phyloP scores from a whole-genome alignment of 23 tunicate species.

The Ciona savignyi region DNA sequence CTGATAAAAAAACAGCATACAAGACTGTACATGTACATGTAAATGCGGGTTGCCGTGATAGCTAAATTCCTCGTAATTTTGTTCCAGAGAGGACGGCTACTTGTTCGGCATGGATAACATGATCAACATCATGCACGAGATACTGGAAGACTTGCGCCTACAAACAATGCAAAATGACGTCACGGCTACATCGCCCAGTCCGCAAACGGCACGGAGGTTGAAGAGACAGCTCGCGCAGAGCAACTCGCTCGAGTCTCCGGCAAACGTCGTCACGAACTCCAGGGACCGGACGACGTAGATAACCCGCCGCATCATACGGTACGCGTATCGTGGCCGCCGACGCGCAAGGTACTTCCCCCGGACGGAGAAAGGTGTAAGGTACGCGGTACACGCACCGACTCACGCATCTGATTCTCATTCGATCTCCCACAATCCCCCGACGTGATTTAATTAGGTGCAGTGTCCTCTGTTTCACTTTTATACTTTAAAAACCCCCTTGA shows the following conservation, averaged over 20 bases:
- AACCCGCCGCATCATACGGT: not conserved
- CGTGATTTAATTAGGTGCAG: no score
- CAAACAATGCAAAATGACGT: not conserved
- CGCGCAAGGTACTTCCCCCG: not conserved
- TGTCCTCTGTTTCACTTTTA: no score
- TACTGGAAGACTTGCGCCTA: constrained; percentile 2
- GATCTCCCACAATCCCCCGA: no score
- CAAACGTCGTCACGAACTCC: constrained; percentile 4
- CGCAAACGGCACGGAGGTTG: constrained; percentile 5
- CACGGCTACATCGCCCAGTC: constrained; percentile 18
- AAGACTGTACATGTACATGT: no score
- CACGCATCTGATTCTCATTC: no score
- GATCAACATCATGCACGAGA: constrained; percentile 50
- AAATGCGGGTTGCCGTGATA: no score
- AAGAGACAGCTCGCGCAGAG: constrained; percentile 10
- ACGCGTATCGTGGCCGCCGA: not conserved
- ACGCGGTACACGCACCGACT: not conserved
- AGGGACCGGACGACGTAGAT: not conserved
- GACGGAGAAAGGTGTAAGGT: not conserved
- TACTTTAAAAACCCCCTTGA: no score
- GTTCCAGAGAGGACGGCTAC: constrained; percentile 92
- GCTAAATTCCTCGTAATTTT: no score
- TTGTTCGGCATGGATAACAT: constrained; percentile 85
- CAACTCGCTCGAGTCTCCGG: not conserved
- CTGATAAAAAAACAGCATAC: no score